phyloP scores from a whole-genome alignment of 2,888 invertebrate species.

The Rhagophthalmus giganteus region DNA sequence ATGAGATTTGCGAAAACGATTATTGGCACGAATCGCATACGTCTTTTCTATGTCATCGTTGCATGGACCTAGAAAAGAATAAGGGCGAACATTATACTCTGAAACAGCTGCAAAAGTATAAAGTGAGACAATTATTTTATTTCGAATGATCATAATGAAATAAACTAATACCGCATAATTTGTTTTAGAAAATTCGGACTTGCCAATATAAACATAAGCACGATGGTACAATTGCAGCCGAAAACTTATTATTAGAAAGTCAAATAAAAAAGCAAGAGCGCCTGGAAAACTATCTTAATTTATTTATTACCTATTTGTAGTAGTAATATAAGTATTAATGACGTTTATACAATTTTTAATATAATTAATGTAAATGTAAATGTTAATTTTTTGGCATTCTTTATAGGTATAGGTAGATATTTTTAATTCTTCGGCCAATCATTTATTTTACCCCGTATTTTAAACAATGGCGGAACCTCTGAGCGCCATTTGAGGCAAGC shows the following conservation, averaged over 20 bases:
- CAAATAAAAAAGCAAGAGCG: conserved; percentile 44
- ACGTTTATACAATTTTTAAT: background rate
- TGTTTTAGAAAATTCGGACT: conserved; percentile 51
- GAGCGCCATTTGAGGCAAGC: too few species aligned
- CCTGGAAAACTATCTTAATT: conserved; percentile 50
- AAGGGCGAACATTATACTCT: conserved; percentile 7
- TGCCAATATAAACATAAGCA: conserved; percentile 52
- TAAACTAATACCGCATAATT: background rate
- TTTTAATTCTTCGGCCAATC: background rate
- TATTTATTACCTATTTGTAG: conserved; percentile 26
- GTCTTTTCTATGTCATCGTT: conserved; percentile 54
- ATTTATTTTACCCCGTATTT: too few species aligned
- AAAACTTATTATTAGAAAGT: conserved; percentile 41
- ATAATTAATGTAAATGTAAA: too few species aligned
- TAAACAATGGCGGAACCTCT: too few species aligned
- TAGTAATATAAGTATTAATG: background rate
- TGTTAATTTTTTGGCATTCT: too few species aligned
- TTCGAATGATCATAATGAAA: background rate
- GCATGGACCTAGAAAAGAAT: conserved; percentile 52
- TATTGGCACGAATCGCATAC: conserved; percentile 56
- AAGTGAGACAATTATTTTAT: too few species aligned
- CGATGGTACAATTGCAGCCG: conserved; percentile 49
- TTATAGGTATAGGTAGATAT: too few species aligned
- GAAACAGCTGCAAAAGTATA: conserved; percentile 5
- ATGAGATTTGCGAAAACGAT: conserved; percentile 53